Evolutionary conservation across 2,888 invertebrate species (phyloP).

Genomic region (Pasiphila rectangulata): DNA sequence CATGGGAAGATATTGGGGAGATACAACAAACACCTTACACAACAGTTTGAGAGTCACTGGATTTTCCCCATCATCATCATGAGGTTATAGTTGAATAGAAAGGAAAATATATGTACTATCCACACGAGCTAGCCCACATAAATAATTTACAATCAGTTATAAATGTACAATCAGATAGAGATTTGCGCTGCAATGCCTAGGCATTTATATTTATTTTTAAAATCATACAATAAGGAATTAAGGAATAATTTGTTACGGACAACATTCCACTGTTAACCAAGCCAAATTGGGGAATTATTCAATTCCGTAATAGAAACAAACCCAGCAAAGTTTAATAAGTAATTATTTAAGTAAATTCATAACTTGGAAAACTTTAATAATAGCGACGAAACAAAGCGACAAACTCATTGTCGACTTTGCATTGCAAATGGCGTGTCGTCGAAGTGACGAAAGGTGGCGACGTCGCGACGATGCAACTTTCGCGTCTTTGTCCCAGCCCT

Average conservation of each 20-base stretch:
- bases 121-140: too few species aligned
- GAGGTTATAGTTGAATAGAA: too few species aligned
- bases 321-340: slow-evolving; percentile 24
- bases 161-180: too few species aligned
- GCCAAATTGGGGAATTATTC: slow-evolving; percentile 4
- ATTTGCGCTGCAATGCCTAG: too few species aligned
- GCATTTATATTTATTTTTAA: too few species aligned
- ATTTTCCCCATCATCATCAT: too few species aligned
- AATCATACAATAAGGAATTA: too few species aligned
- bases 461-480: slow-evolving; percentile 15
- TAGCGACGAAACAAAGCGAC: slow-evolving; percentile 31
- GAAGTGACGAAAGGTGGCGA: slow-evolving; percentile 25
- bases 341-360: slow-evolving; percentile 22
- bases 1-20: too few species aligned
- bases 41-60: too few species aligned
- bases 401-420: slow-evolving; percentile 29
- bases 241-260: background rate
- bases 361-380: slow-evolving; percentile 31
- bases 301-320: slow-evolving; percentile 13
- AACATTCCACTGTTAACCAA: background rate
- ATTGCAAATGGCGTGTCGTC: slow-evolving; percentile 24
- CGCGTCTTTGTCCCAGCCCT: slow-evolving; percentile 17
- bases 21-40: too few species aligned
- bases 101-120: too few species aligned
- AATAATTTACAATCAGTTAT: too few species aligned